Base-by-base conservation (phyloP, 92 coral and sea anemone species). In the Epizoanthus fatuus region DNA sequence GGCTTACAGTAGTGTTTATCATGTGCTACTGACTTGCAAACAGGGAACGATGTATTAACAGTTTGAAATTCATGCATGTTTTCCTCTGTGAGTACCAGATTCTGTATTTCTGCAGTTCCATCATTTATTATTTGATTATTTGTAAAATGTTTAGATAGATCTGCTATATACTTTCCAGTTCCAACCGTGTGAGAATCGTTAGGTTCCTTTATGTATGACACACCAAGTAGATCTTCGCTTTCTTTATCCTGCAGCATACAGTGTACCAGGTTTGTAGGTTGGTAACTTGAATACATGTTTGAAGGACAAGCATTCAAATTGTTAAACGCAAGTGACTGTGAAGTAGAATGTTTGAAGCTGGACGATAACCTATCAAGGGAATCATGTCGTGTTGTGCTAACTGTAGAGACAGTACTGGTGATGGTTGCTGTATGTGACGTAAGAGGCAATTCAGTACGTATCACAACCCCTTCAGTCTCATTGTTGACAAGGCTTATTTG, bases 151-250 rank as follows among this genome's bases (percentile, higher is more conserved):
- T 10, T 37, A 12, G 67, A 37, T 56, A 64, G 63, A 16, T 32
- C 3, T 20, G 7, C 37, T 54, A 77, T 25, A 59, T 77, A 12
- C 56, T 35, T 52, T 16, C 82, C 82, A 59, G 69, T 3, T 77
- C 22, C 19, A 20, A 53, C 17, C 3, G 7, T 40, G 63, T 20
- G 20, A 54, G 6, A 20, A 35, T 4, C 13, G 17, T 19, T 7
- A n/a, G 39, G 81, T 57, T 76, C 37, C 39, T 44, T 45, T 5
- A 58, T 22, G 37, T n/a, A 56, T 57, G 56, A 59, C 5, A 6
- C 20, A 7, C 52, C 69, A 37, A 38, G 69, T 8, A 39, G 49
- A 37, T 76, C 19, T 76, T 8, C 45, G n/a, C 25, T 38, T 58
- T 40, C 51, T 2, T 76, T 25, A 75, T 56, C 67, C 54, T 75